These are phyloP conservation scores for Ladona fulva DNA, from an alignment of 1,140 invertebrate species.

Conservation along the genomic window DNA sequence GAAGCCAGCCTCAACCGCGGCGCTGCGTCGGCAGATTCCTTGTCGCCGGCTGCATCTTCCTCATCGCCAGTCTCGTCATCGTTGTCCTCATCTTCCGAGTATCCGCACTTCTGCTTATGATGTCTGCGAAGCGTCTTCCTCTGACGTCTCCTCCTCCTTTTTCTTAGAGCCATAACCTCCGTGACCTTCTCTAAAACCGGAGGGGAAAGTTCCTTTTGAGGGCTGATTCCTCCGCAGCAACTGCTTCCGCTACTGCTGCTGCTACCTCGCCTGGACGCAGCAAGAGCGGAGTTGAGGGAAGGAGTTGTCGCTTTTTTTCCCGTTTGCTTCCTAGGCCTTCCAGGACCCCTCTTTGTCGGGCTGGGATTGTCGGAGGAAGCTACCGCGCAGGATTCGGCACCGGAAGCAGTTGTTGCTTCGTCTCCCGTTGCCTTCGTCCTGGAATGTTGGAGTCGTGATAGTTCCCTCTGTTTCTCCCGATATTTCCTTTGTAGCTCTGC, in stretches of 20 bases:
- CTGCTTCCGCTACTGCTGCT: not conserved
- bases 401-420: conserved; percentile 25
- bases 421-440: not conserved
- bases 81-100: not conserved
- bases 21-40: conserved; percentile 23
- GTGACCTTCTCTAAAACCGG: conserved; percentile 33
- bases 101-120: not conserved
- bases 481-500: conserved; percentile 73
- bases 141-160: conserved; percentile 22
- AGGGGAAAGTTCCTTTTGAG: conserved; percentile 27
- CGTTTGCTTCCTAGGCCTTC: conserved; percentile 34
- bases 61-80: conserved; percentile 26
- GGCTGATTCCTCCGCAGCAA: not conserved
- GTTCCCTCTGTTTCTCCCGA: conserved; percentile 70
- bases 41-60: conserved; percentile 14
- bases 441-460: conserved; percentile 50
- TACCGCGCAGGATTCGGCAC: conserved; percentile 10
- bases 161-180: conserved; percentile 2
- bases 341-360: conserved; percentile 31
- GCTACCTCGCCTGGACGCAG: not conserved
- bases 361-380: not conserved
- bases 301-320: not conserved
- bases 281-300: not conserved
- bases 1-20: conserved; percentile 26
- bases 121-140: not conserved